Evolutionary conservation across 2,113 vertebrate species (phyloP), one percentile per base, ranked within the genome.

Genomic region (Clarias macrocephalus): DNA sequence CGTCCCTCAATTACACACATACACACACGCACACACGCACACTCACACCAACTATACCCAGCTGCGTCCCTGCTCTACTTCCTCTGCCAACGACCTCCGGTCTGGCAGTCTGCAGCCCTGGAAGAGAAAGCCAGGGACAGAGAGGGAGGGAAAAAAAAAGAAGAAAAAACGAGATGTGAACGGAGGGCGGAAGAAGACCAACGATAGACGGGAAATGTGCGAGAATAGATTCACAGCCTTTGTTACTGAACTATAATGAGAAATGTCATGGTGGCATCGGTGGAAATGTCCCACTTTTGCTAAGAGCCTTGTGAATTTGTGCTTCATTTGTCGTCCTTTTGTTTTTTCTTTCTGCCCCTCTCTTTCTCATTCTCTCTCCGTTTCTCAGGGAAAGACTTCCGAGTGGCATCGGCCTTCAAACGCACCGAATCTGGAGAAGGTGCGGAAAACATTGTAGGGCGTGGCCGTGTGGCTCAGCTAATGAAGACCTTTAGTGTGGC

Each of bases 61-160:
- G 95, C 95, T 96, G 95, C 93, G 94, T 94, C 94, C 93, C 94
- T 90, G 91, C 91, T 92, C 91, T 92, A 93, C 94, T 93, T 95
- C 94, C 92, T 92, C 89, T 79, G 89, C 93, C 89, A 92, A 94
- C 93, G 95, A 95, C 94, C 95, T 95, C 94, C 94, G 94, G 92
- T 94, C 89, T 91, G 92, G 90, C 91, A 92, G 88, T 86, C 92
- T 89, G 85, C 88, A 89, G 92, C 91, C 88, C 80, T 87, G 90
- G 87, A 91, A 88, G 89, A 89, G 73, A 89, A 86, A 86, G 83
- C 87, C 72, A 84, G 80, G 57, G 79, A 87, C 86, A 90, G 84
- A 73, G 77, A 86, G 68, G 59, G 56, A 21, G 25, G 37, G 37
- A 60, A 23, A 84, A 52, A 68, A 18, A 52, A 83, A 33, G 48